Percentiles rank a stretch among this genome's conserved stretches.
Conservation (phyloP, 2,888 invertebrate species). For the Altica lythri region DNA sequence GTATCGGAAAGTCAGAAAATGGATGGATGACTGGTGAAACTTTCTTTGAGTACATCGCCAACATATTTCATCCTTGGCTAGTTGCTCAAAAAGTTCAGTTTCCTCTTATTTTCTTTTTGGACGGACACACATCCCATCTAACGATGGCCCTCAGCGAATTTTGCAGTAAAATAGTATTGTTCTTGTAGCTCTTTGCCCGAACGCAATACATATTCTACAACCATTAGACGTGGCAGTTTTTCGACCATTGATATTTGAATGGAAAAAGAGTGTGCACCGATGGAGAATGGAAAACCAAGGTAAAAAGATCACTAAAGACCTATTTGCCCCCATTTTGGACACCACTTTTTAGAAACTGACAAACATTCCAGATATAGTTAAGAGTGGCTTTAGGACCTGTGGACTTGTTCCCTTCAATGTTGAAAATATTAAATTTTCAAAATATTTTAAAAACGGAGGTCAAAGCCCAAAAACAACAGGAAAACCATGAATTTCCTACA, state of each 20-base stretch:
- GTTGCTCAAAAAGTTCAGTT: conserved; percentile 44
- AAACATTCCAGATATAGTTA: conserved; percentile 11
- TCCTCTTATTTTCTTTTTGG: conserved; percentile 52
- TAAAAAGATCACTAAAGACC: conserved; percentile 17
- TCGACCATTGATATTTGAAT: background rate
- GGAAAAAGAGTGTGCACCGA: conserved; percentile 7
- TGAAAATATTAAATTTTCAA: conserved; percentile 19
- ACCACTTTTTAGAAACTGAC: background rate
- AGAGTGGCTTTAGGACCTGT: conserved; percentile 25
- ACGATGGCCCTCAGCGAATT: conserved; percentile 15
- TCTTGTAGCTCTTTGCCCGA: conserved; percentile 2
- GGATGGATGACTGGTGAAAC: conserved; percentile 55
- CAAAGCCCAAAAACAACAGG: background rate
- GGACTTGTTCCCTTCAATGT: conserved; percentile 26
- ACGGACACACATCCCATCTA: conserved; percentile 53
- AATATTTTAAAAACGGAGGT: conserved; percentile 20
- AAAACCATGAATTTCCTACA: background rate
- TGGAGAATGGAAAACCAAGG: conserved; percentile 19
- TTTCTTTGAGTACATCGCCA: conserved; percentile 52
- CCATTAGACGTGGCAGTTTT: conserved; percentile 6
- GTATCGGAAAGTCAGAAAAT: conserved; percentile 51
- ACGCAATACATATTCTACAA: too few relatives aligned
- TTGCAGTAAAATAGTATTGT: conserved; percentile 5
- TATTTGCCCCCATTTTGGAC: conserved; percentile 15
- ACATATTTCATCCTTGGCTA: conserved; percentile 52